Percentiles rank a stretch among this genome's conserved stretches.
These are phyloP conservation scores for Corythaeola cristata DNA, from an alignment of 2,113 vertebrate species.

Conservation along the genomic window DNA sequence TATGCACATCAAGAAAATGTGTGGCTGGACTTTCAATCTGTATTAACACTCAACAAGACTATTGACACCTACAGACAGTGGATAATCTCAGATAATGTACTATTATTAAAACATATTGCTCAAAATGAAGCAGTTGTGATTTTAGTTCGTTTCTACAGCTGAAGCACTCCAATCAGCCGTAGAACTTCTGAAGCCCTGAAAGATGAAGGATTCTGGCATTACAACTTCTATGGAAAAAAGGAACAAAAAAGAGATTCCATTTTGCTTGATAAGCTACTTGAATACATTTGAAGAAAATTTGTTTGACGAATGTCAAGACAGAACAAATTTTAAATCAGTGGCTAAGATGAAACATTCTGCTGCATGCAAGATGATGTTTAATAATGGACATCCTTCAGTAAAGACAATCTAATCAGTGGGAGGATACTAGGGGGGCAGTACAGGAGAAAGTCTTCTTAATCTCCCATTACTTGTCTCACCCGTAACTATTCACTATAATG, in stretches of 20 bases:
- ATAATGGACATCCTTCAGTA: not conserved
- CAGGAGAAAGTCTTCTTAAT: not conserved
- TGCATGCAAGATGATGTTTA: not conserved
- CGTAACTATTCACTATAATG: not conserved
- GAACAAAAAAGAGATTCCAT: not conserved
- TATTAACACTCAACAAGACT: not conserved
- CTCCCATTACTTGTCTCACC: not conserved
- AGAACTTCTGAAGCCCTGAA: not conserved
- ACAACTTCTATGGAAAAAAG: not conserved
- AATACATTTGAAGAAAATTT: not conserved
- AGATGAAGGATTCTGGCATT: not conserved
- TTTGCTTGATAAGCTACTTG: not conserved
- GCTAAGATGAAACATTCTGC: not conserved
- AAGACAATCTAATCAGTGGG: not conserved
- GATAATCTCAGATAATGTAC: not conserved
- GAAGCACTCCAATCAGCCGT: not conserved
- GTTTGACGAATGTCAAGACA: not conserved
- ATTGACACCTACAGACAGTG: not conserved
- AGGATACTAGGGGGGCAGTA: not conserved
- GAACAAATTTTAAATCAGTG: not conserved
- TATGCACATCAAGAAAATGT: not conserved
- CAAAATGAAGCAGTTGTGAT: not conserved
- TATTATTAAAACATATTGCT: not conserved
- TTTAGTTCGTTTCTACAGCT: not conserved
- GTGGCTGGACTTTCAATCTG: not conserved